Evolutionary conservation across 1,140 invertebrate species (phyloP), one percentile per base, ranked within the genome.

Genomic region (Drosophila nikananu): DNA sequence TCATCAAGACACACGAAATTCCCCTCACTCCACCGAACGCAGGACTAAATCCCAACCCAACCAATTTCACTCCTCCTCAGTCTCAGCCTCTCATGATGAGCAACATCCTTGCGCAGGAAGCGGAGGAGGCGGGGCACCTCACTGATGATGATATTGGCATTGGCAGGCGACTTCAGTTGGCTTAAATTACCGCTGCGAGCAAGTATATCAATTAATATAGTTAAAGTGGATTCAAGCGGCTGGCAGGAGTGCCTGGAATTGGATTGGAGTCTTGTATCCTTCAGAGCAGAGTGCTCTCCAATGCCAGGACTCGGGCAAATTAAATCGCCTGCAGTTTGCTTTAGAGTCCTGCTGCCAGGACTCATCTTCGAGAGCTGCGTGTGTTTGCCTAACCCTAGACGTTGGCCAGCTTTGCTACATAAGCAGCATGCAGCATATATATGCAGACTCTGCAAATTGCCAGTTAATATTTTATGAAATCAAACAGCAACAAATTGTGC

Each of bases 171-270:
- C 78, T 77, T 90, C 66, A 86, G 86, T 90, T 82, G 79, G 86
- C 80, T 84, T 81, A 90, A 90, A 90, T 90, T 90, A 90, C 80
- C 76, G 86, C 86, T 90, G 71, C 81, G 75, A 90, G 86, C 86
- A 67, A 86, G 71, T 90, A 86, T 90, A 90, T 90, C 86, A 90
- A 90, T 90, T 90, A 90, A 90, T 91, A 91, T 90, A 91, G 81
- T 90, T 89, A 82, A 89, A 87, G 84, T 90, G 86, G 54, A 71
- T 77, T 89, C 46, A 13, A 59, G 62, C 23, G 32, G 19, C 30
- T 17, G 52, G 52, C 52, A 54, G 35, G 52, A 39, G 54, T 54
- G 61, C 41, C 21, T 15, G 39, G 21, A 9, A 21, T 42, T 15
- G 30, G 42, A 72, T 21, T 49, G 37, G 41, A 72, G 52, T 57